Conservation (phyloP, 2,113 vertebrate genomes). For the Lagopus muta region DNA sequence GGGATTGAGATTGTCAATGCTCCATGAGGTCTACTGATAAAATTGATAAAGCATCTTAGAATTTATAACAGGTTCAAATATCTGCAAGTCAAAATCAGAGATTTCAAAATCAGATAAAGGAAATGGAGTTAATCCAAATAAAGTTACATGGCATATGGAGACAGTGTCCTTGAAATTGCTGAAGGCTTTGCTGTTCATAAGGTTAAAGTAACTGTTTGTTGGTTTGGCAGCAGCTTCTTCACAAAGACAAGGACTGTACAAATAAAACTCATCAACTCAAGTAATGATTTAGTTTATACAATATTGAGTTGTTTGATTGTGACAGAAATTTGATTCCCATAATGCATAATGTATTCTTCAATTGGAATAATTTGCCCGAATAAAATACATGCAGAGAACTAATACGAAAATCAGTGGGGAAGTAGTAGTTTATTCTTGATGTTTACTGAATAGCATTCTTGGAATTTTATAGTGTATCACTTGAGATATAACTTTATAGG, state of each 20-base stretch:
- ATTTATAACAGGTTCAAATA: background rate
- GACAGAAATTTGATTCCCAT: background rate
- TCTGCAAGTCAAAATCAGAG: background rate
- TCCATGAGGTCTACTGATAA: background rate
- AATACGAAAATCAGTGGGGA: background rate
- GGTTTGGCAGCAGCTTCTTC: background rate
- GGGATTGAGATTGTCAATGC: background rate
- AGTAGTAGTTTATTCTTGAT: background rate
- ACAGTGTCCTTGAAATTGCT: background rate
- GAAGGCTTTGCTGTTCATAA: background rate
- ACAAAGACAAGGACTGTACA: background rate
- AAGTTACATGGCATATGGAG: background rate
- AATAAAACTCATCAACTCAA: background rate
- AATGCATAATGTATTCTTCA: background rate
- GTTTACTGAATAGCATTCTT: background rate
- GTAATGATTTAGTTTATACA: background rate
- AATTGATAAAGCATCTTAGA: background rate
- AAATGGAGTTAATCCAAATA: background rate
- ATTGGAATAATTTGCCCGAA: background rate
- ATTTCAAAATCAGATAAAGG: background rate
- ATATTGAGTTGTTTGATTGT: background rate
- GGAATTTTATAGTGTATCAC: background rate
- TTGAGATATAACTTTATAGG: background rate
- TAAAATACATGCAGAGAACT: background rate
- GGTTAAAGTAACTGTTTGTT: background rate